Conservation (phyloP, 2,888 invertebrate species). For the Hermodice carunculata region DNA sequence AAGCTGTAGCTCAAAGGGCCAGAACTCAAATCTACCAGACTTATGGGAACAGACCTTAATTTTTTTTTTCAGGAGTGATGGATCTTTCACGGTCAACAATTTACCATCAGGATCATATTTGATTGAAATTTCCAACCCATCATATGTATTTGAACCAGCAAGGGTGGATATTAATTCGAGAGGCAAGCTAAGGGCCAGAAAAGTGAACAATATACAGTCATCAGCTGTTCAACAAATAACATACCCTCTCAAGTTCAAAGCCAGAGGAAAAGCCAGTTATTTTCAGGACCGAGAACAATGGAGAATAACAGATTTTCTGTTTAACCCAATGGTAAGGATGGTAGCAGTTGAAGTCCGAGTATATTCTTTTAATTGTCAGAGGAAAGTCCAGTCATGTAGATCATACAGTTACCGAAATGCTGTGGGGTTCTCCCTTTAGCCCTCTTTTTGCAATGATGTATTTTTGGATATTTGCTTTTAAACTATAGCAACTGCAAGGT, state of each 20-base stretch:
- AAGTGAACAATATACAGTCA: constrained; percentile 94
- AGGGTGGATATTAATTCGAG: constrained; percentile 97
- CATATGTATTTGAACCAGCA: constrained; percentile 92
- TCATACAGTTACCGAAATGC: no score
- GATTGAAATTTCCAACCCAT: constrained; percentile 91
- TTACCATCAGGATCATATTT: constrained; percentile 81
- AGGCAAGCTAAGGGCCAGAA: constrained; percentile 95
- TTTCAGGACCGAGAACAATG: constrained; percentile 97
- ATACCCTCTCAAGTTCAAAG: constrained; percentile 92
- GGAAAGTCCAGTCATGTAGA: no score
- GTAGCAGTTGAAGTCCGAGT: no score
- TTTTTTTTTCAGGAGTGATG: constrained; percentile 81
- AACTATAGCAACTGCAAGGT: no score
- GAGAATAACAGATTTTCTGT: constrained; percentile 95
- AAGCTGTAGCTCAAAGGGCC: no score
- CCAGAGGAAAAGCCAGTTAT: constrained; percentile 78
- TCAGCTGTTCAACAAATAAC: constrained; percentile 83
- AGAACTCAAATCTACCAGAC: no score
- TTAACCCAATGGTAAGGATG: constrained; percentile 88
- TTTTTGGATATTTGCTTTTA: no score
- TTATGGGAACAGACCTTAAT: no score
- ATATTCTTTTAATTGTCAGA: no score
- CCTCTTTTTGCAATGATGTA: no score
- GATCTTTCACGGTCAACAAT: constrained; percentile 88
- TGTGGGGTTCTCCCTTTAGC: no score